Percentiles rank a stretch among this genome's conserved stretches.
These are phyloP conservation scores for Aphelocoma californica DNA, from an alignment of 2,797 vertebrate species.

Conservation along the genomic window DNA sequence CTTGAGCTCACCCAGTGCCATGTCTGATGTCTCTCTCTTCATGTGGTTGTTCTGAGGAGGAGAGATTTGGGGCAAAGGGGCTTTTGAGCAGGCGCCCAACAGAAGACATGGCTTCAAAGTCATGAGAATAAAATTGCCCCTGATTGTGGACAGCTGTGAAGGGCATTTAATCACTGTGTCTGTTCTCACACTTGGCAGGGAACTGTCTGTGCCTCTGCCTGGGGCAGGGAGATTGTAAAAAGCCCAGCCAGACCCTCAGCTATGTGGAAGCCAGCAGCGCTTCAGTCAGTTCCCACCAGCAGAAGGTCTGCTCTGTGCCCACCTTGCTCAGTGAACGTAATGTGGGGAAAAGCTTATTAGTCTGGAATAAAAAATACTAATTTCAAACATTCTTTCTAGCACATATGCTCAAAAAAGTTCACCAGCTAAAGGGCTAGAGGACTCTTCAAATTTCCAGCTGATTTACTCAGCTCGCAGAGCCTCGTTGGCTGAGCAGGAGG, in stretches of 20 bases:
- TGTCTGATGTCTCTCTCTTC: neutral
- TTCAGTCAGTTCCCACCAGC: neutral
- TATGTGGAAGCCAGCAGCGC: neutral
- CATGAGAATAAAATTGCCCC: neutral
- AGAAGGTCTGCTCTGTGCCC: neutral
- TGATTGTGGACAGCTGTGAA: neutral
- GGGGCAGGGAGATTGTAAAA: neutral
- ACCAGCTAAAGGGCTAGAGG: constrained; percentile 59
- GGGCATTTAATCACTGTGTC: neutral
- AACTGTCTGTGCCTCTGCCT: neutral
- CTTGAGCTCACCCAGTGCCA: neutral
- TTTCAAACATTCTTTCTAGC: constrained; percentile 44
- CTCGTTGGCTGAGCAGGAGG: constrained; percentile 52
- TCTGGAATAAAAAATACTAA: neutral
- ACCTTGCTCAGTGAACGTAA: neutral
- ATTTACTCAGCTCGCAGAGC: constrained; percentile 50
- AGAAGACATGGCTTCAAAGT: neutral
- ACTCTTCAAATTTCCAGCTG: constrained; percentile 50
- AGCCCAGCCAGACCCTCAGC: neutral
- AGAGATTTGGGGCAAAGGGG: neutral
- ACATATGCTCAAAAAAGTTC: constrained; percentile 59
- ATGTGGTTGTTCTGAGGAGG: neutral
- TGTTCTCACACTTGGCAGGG: neutral
- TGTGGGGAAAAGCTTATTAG: neutral
- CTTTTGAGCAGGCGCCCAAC: neutral